Evolutionary conservation across 2,888 invertebrate genomes (phyloP), one percentile per base, ranked within the genome.

Genomic region (Callyntrura sp.): DNA sequence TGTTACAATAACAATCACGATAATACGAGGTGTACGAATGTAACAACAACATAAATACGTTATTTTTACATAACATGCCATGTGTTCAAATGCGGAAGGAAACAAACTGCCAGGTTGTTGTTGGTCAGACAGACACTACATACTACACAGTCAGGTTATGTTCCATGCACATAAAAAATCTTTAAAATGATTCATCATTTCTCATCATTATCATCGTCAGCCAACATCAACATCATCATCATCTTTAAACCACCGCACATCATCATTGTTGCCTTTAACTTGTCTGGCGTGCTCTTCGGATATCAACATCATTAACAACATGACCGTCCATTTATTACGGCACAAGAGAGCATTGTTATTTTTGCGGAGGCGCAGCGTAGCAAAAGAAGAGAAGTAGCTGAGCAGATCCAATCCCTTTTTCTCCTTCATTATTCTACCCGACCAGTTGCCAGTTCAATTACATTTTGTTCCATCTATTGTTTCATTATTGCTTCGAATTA

Each of bases 401-500:
- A 48, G 73, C 45, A 20, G 45, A 70, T 76, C 57, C 57, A 55
- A 57, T 78, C 25, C 23, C 35, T 57, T 79, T 79, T 78, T 55
- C 20, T 25, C 79, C 57, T 25, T 57, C 35, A 79, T 79, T 79
- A 57, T 79, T 35, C 6, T 79, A 17, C 35, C 79, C 35, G 57
- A 17, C 79, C 28, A 35, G 79, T 17, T 35, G 57, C 79, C 28
- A 35, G 79, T 17, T 35, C 79, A 79, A 55, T 35, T 57, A 28
- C 79, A 79, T 1, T 57, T 79, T 57, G n/a, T 57, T 57, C 4
- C 55, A 55, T 57, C 57, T 57, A 79, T 79, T 79, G 79, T 79
- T 79, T 79, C 57, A 25, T 48, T 76, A 45, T 45, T 45, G 43
- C 51, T 51, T 51, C 35, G 76, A 51, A 48, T 51, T 76, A 76